phyloP scores from a whole-genome alignment of 2,113 vertebrate species.

The Coreoperca whiteheadi region DNA sequence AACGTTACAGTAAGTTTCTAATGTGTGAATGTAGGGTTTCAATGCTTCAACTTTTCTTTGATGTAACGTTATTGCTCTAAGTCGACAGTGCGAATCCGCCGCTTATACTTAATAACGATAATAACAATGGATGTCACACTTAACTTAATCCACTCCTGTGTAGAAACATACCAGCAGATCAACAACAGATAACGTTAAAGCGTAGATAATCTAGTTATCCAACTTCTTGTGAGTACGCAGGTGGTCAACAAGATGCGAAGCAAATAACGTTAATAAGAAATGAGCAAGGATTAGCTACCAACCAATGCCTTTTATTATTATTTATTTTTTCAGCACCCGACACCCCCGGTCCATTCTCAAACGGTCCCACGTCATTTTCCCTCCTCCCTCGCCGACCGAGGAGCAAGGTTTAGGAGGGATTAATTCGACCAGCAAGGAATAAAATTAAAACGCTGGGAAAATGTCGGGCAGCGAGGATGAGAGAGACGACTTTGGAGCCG shows the following conservation, averaged over 20 bases:
- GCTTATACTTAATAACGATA: conserved; percentile 20
- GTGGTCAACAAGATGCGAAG: conserved; percentile 26
- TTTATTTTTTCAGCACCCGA: conserved; percentile 65
- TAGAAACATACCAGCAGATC: conserved; percentile 36
- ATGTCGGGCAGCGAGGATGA: conserved; percentile 88
- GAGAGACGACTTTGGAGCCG: conserved; percentile 78
- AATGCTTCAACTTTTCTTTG: conserved; percentile 61
- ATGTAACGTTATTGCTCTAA: conserved; percentile 22
- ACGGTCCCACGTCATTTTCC: conserved; percentile 83
- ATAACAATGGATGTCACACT: conserved; percentile 41
- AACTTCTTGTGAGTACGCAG: conserved; percentile 70
- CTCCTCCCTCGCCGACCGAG: conserved; percentile 81
- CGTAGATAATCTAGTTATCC: conserved; percentile 45
- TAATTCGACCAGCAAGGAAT: conserved; percentile 67
- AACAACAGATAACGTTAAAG: conserved; percentile 33
- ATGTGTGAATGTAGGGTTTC: conserved; percentile 51
- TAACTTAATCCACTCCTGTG: conserved; percentile 46
- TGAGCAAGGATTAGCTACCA: conserved; percentile 12
- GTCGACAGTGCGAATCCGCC: conserved; percentile 22
- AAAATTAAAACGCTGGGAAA: conserved; percentile 52
- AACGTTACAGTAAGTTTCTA: conserved; percentile 77
- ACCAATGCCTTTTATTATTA: conserved; percentile 52
- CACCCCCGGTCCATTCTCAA: conserved; percentile 78
- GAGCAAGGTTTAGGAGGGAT: conserved; percentile 78
- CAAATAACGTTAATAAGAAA: conserved; percentile 18